A percentile compares a stretch with the other conserved stretches of the same genome.
These are phyloP conservation scores for Cossypha heuglini DNA, from an alignment of 2,797 vertebrate genomes.

Conservation along the genomic window DNA sequence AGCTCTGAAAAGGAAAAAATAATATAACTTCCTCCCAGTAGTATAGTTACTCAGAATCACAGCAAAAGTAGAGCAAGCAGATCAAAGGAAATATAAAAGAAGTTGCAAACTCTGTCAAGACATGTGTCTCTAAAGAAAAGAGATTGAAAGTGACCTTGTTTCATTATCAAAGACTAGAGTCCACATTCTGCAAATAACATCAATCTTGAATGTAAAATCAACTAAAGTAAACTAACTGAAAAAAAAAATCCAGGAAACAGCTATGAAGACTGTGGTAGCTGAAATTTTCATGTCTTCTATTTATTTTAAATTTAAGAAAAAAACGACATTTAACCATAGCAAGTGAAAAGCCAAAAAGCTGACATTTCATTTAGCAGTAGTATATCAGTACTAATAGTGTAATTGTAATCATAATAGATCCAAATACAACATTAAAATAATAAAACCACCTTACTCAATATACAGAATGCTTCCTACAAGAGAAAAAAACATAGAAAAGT, in stretches of 20 bases:
- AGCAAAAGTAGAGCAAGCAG: background rate
- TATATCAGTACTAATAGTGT: background rate
- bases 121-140: background rate
- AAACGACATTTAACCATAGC: accelerated
- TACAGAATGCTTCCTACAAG: background rate
- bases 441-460: background rate
- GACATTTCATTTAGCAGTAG: background rate
- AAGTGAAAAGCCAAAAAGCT: background rate
- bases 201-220: background rate
- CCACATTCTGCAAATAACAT: background rate
- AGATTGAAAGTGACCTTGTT: background rate
- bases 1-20: background rate
- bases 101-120: background rate
- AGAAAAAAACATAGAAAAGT: background rate
- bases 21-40: background rate
- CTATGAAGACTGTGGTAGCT: background rate
- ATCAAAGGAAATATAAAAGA: background rate
- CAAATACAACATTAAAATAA: background rate
- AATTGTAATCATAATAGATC: background rate
- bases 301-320: background rate
- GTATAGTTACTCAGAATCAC: background rate
- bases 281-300: accelerated
- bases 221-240: background rate
- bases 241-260: background rate
- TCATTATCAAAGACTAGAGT: background rate